phyloP scores from a whole-genome alignment of 1,140 invertebrate species.

The Eupristina koningsbergeri region DNA sequence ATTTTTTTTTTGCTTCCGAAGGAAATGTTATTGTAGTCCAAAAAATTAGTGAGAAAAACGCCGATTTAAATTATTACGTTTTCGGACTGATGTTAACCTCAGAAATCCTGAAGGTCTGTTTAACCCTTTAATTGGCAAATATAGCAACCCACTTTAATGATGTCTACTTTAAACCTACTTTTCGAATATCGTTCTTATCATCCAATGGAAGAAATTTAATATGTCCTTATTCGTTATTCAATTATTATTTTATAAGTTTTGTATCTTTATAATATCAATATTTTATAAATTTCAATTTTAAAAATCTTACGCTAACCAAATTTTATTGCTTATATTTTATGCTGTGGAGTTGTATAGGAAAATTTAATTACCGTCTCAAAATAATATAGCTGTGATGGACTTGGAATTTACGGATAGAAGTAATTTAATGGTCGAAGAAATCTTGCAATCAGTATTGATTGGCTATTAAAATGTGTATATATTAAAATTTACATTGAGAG shows the following conservation, averaged over 20 bases:
- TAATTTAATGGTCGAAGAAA: too few species aligned
- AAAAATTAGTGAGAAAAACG: slow-evolving; percentile 25
- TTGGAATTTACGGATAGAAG: too few species aligned
- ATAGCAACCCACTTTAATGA: slow-evolving; percentile 41
- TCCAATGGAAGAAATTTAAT: background rate
- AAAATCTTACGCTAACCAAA: too few species aligned
- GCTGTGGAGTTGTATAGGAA: too few species aligned
- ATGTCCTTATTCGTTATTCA: slow-evolving; percentile 13
- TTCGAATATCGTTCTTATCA: slow-evolving; percentile 7
- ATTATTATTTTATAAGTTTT: slow-evolving; percentile 26
- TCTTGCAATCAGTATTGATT: too few species aligned
- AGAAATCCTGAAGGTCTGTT: slow-evolving; percentile 46
- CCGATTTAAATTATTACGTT: slow-evolving; percentile 24
- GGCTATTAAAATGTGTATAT: too few species aligned
- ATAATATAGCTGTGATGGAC: too few species aligned
- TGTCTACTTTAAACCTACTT: slow-evolving; percentile 35
- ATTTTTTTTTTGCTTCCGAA: background rate
- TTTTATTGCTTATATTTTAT: too few species aligned
- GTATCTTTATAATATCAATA: too few species aligned
- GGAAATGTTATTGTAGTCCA: slow-evolving; percentile 4
- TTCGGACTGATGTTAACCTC: slow-evolving; percentile 32
- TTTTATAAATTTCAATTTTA: too few species aligned
- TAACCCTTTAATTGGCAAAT: slow-evolving; percentile 52
- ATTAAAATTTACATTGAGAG: too few species aligned
- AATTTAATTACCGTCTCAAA: too few species aligned